Conservation (phyloP, 2,113 vertebrate species). For the Butorides virescens region DNA sequence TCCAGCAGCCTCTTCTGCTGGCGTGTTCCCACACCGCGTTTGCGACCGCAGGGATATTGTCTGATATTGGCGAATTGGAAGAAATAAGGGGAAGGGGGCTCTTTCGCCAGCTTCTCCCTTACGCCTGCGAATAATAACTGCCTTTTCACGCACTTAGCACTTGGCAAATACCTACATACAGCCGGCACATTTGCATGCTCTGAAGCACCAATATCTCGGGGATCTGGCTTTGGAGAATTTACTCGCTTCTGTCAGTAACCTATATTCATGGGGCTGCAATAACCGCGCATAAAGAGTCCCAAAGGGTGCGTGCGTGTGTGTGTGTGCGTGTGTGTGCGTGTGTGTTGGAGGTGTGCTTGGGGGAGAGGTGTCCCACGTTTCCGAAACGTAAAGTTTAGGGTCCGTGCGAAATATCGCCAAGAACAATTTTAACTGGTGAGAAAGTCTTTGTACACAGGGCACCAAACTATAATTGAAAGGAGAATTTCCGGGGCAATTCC, state of each 20-base stretch:
- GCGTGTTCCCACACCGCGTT: background rate
- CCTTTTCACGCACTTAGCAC: background rate
- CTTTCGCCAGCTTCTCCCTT: background rate
- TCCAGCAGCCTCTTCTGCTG: background rate
- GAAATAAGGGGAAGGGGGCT: background rate
- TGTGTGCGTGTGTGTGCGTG: background rate
- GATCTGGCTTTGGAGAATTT: background rate
- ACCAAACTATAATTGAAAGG: slow-evolving; percentile 79
- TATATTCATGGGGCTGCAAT: background rate
- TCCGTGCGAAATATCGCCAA: slow-evolving; percentile 53
- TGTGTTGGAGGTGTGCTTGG: background rate
- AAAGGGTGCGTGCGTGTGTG: background rate
- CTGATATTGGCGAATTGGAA: background rate
- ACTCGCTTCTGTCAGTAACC: slow-evolving; percentile 16
- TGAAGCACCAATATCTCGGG: background rate
- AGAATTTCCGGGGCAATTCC: slow-evolving; percentile 84
- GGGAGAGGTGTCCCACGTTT: background rate
- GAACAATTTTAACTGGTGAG: slow-evolving; percentile 68
- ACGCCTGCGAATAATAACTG: background rate
- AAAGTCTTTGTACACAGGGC: slow-evolving; percentile 76
- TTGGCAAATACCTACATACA: background rate
- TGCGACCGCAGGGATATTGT: background rate
- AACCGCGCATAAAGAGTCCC: background rate
- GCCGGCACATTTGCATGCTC: background rate
- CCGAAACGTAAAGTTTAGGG: slow-evolving; percentile 49